Evolutionary conservation across 2,797 vertebrate genomes (phyloP).

Genomic region (Falco novaeseelandiae): DNA sequence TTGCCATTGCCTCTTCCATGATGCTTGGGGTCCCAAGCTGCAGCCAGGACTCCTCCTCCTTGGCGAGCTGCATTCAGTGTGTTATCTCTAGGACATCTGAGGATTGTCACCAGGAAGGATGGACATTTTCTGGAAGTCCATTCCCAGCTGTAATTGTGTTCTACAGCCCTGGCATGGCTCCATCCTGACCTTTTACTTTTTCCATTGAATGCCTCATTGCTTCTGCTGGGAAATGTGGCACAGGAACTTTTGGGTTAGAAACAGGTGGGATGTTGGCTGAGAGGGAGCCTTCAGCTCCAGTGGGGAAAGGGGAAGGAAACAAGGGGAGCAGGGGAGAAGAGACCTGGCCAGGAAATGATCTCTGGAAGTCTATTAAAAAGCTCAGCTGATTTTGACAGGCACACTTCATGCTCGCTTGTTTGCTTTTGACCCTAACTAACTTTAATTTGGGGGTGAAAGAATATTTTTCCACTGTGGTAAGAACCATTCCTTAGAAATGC

Average conservation of each 20-base stretch:
- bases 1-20: neutral
- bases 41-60: neutral
- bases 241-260: neutral
- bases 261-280: constrained; percentile 31
- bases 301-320: neutral
- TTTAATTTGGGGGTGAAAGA: neutral
- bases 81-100: neutral
- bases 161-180: neutral
- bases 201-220: neutral
- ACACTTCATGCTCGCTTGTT: neutral
- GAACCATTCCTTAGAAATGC: neutral
- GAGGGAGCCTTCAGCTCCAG: neutral
- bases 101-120: neutral
- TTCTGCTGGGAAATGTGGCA: constrained; percentile 39
- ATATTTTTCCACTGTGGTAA: neutral
- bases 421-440: neutral
- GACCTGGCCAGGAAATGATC: constrained; percentile 5
- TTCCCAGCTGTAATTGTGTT: constrained; percentile 9
- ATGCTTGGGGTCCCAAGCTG: neutral
- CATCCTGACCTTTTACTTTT: neutral
- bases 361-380: neutral
- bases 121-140: constrained; percentile 26
- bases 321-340: neutral
- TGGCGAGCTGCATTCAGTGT: neutral
- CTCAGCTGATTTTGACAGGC: neutral